Percentiles rank a stretch among this genome's conserved stretches.
These are phyloP conservation scores for Prietella phreatophila DNA, from an alignment of 2,113 vertebrate species.

Conservation along the genomic window DNA sequence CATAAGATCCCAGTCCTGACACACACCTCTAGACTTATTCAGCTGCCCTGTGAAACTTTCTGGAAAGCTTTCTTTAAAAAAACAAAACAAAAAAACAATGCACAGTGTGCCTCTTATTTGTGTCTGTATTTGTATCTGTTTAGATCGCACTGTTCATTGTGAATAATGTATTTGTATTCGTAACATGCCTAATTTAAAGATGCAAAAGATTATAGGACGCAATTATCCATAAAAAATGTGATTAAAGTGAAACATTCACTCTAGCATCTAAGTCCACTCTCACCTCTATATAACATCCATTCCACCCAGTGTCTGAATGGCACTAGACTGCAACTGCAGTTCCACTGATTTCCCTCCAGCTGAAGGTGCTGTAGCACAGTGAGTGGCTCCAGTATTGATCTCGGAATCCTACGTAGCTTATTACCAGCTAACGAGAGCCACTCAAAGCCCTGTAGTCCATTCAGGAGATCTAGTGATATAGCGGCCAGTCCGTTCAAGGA, in stretches of 20 bases:
- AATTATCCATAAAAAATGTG: background rate
- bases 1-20: background rate
- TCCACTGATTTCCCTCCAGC: slow-evolving; percentile 90
- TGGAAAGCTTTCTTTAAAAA: too few species aligned
- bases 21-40: too few species aligned
- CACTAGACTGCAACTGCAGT: slow-evolving; percentile 87
- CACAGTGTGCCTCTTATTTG: too few species aligned
- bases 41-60: too few species aligned
- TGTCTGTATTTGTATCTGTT: too few species aligned
- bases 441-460: slow-evolving; percentile 76
- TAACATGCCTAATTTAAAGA: background rate
- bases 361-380: slow-evolving; percentile 79
- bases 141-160: too few species aligned
- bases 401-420: slow-evolving; percentile 79
- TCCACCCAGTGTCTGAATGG: slow-evolving; percentile 96
- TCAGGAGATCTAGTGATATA: slow-evolving; percentile 81
- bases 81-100: too few species aligned
- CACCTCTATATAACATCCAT: slow-evolving; percentile 92
- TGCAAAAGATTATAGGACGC: background rate
- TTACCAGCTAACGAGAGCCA: slow-evolving; percentile 88
- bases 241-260: background rate
- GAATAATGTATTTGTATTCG: background rate
- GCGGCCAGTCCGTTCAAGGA: slow-evolving; percentile 82
- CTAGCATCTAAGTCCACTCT: slow-evolving; percentile 34
- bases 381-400: slow-evolving; percentile 84